Conservation (phyloP, 1,140 invertebrate genomes). For the Orchestia grillus region DNA sequence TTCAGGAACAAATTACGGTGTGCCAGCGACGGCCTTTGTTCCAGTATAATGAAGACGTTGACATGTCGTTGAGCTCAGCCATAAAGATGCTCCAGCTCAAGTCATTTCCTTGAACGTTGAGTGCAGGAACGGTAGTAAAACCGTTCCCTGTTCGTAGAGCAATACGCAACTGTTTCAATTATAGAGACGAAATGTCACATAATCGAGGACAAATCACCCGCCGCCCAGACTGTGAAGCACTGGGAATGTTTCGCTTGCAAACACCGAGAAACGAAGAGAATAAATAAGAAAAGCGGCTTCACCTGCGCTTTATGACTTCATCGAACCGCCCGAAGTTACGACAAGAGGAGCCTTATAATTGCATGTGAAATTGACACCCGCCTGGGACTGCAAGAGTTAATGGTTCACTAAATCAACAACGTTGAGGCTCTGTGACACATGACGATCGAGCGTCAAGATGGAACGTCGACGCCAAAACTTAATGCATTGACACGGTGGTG, state of each 20-base stretch:
- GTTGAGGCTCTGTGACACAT: constrained; percentile 32
- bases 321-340: constrained; percentile 21
- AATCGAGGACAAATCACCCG: constrained; percentile 6
- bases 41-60: not conserved
- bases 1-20: not conserved
- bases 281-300: constrained; percentile 39
- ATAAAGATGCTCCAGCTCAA: not conserved
- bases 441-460: not conserved
- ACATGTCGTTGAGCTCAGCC: not conserved
- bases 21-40: not conserved
- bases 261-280: constrained; percentile 25
- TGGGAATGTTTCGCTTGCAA: not conserved
- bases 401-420: constrained; percentile 43
- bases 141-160: not conserved
- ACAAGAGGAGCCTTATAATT: constrained; percentile 44
- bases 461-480: not conserved
- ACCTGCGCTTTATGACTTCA: constrained; percentile 20
- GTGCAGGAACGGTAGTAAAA: not conserved
- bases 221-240: not conserved
- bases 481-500: not conserved
- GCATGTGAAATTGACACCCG: constrained; percentile 43
- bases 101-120: not conserved
- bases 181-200: constrained; percentile 35
- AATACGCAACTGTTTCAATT: constrained; percentile 43
- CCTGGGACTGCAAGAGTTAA: not conserved